phyloP scores from a whole-genome alignment of 2,113 vertebrate genomes.

The Cyprinodon variegatus region DNA sequence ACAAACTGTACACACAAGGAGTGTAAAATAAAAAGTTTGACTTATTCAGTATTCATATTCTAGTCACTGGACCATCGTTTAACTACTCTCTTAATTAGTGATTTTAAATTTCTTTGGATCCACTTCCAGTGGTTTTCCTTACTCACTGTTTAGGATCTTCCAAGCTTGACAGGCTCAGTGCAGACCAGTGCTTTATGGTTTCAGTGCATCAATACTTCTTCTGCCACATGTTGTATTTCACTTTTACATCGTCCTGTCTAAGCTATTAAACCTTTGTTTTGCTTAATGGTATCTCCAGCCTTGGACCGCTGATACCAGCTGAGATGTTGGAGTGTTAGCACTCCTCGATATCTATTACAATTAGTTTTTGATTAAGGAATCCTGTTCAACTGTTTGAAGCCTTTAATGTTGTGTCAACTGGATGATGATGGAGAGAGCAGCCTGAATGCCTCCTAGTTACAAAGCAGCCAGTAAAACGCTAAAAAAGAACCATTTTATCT shows the following conservation, averaged over 20 bases:
- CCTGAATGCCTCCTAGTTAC: slow-evolving; percentile 92
- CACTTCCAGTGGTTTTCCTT: slow-evolving; percentile 62
- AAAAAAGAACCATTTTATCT: slow-evolving; percentile 98
- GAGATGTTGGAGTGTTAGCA: slow-evolving; percentile 93
- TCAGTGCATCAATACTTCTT: slow-evolving; percentile 79
- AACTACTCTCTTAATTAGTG: slow-evolving; percentile 36
- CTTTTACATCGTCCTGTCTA: slow-evolving; percentile 87
- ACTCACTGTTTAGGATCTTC: slow-evolving; percentile 69
- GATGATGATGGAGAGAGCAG: slow-evolving; percentile 95
- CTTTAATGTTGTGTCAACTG: slow-evolving; percentile 99
- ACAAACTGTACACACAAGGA: slow-evolving; percentile 5
- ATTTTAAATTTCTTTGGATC: slow-evolving; percentile 60
- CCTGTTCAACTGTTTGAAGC: slow-evolving; percentile 89
- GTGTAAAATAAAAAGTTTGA: slow-evolving; percentile 19
- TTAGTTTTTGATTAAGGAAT: slow-evolving; percentile 99
- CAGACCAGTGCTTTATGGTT: slow-evolving; percentile 73
- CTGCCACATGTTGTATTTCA: slow-evolving; percentile 85
- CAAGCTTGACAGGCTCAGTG: slow-evolving; percentile 58
- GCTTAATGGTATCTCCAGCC: slow-evolving; percentile 91
- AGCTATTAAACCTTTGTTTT: slow-evolving; percentile 86
- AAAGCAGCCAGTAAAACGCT: slow-evolving; percentile 96
- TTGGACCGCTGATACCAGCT: slow-evolving; percentile 86
- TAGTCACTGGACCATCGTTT: slow-evolving; percentile 28
- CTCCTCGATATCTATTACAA: slow-evolving; percentile 99
- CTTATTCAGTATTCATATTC: slow-evolving; percentile 41